A percentile compares a stretch with the other conserved stretches of the same genome.
These are phyloP conservation scores for Calliopum simillimum DNA, from an alignment of 2,888 invertebrate genomes.

Conservation along the genomic window DNA sequence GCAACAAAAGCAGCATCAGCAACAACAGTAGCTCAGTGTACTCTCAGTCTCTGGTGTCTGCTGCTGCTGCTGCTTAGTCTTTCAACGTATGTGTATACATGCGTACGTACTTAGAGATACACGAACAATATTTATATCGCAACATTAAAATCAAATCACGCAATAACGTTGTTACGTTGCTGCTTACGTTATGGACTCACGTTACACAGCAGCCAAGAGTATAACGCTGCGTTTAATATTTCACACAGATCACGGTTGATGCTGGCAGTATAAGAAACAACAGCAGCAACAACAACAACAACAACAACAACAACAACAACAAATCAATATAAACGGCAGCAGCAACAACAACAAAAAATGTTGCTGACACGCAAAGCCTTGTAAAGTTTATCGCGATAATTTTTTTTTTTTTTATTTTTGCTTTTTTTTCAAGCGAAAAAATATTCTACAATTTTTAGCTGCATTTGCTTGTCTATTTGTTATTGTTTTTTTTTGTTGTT, in stretches of 20 bases:
- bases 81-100: conserved; percentile 16
- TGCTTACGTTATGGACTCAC: conserved; percentile 10
- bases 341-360: conserved; percentile 5
- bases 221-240: conserved; percentile 10
- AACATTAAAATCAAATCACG: conserved; percentile 48
- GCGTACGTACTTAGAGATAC: conserved; percentile 8
- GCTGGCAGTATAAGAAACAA: not conserved
- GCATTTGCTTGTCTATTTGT: conserved; percentile 42
- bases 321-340: conserved; percentile 1
- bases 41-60: too few species aligned
- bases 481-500: too few species aligned
- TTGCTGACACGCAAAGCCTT: conserved; percentile 27
- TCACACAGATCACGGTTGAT: conserved; percentile 16
- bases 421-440: too few species aligned
- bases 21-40: conserved; percentile 42
- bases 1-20: conserved; percentile 9
- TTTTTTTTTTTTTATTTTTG: not conserved
- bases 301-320: not conserved
- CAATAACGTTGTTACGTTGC: conserved; percentile 42
- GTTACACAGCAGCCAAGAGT: not conserved
- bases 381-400: conserved; percentile 26
- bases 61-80: conserved; percentile 29
- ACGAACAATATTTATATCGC: conserved; percentile 40
- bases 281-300: not conserved
- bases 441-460: conserved; percentile 30